Evolutionary conservation across 2,888 invertebrate species (phyloP).

Genomic region (Orthosia gothica): DNA sequence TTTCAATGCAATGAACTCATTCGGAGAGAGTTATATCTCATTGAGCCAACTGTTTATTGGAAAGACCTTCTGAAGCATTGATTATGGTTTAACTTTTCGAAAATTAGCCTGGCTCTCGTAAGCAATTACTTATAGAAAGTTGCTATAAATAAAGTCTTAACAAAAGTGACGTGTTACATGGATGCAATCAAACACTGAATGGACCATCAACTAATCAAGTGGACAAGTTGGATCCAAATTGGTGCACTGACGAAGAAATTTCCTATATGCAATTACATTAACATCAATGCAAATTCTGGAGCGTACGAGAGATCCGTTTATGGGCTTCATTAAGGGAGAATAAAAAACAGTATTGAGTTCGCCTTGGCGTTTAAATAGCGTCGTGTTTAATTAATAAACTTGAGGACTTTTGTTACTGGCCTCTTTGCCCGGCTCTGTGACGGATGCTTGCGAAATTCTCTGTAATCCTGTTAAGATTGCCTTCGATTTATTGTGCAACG

Average conservation of each 20-base stretch:
- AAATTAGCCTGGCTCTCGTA: slow-evolving; percentile 44
- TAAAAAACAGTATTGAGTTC: slow-evolving; percentile 80
- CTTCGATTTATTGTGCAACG: slow-evolving; percentile 72
- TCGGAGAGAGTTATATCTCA: slow-evolving; percentile 50
- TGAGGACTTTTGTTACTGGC: slow-evolving; percentile 66
- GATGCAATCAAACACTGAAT: slow-evolving; percentile 75
- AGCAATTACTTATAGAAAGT: slow-evolving; percentile 62
- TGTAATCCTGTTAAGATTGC: slow-evolving; percentile 76
- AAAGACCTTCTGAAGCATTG: slow-evolving; percentile 29
- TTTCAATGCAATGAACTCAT: slow-evolving; percentile 44
- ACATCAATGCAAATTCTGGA: slow-evolving; percentile 87
- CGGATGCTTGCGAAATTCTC: slow-evolving; percentile 75
- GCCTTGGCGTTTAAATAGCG: slow-evolving; percentile 84
- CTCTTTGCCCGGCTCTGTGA: slow-evolving; percentile 69
- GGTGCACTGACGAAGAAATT: slow-evolving; percentile 70
- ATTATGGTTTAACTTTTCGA: slow-evolving; percentile 42
- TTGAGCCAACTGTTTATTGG: slow-evolving; percentile 43
- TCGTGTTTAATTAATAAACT: slow-evolving; percentile 84
- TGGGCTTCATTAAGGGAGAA: slow-evolving; percentile 86
- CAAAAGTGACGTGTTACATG: slow-evolving; percentile 65
- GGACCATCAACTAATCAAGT: slow-evolving; percentile 77
- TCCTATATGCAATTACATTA: slow-evolving; percentile 76
- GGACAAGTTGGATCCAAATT: slow-evolving; percentile 73
- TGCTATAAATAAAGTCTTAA: slow-evolving; percentile 62
- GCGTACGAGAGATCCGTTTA: slow-evolving; percentile 80